Conservation (phyloP, 2,113 vertebrate species). For the Zosterops pallidus region DNA sequence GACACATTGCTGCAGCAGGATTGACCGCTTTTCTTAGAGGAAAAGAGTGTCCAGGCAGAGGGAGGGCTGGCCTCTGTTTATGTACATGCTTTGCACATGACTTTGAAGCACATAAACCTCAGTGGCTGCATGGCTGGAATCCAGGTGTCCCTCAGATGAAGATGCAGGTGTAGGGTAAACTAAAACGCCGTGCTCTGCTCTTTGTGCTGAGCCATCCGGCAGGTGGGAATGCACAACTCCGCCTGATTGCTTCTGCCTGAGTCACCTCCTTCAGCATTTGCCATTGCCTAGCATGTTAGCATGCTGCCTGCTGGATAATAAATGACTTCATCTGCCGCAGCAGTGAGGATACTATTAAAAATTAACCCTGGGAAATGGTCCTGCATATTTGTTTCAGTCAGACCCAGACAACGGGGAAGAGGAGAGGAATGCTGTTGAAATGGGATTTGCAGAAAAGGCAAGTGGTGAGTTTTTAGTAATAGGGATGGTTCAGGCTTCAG, state of each 20-base stretch:
- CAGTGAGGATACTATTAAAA: conserved; percentile 33
- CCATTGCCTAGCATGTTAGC: not conserved
- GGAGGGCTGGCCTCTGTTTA: not conserved
- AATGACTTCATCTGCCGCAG: conserved; percentile 24
- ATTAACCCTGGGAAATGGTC: conserved; percentile 43
- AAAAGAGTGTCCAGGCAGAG: not conserved
- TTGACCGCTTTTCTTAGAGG: accelerated
- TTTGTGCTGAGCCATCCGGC: not conserved
- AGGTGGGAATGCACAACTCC: not conserved
- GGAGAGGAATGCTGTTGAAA: not conserved
- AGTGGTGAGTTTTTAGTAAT: not conserved
- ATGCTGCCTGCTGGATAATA: conserved; percentile 38
- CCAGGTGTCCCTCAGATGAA: not conserved
- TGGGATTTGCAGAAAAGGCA: conserved; percentile 6
- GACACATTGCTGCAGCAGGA: not conserved
- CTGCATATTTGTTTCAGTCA: not conserved
- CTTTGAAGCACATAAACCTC: not conserved
- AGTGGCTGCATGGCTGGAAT: not conserved
- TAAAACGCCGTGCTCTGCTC: accelerated
- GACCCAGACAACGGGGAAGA: not conserved
- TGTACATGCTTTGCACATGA: not conserved
- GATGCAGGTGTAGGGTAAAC: not conserved
- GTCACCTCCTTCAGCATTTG: conserved; percentile 20
- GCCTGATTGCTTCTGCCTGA: not conserved
- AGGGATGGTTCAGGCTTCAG: not conserved